Base-by-base conservation (phyloP, 2,888 invertebrate species). In the Caenorhabditis parvicauda region DNA sequence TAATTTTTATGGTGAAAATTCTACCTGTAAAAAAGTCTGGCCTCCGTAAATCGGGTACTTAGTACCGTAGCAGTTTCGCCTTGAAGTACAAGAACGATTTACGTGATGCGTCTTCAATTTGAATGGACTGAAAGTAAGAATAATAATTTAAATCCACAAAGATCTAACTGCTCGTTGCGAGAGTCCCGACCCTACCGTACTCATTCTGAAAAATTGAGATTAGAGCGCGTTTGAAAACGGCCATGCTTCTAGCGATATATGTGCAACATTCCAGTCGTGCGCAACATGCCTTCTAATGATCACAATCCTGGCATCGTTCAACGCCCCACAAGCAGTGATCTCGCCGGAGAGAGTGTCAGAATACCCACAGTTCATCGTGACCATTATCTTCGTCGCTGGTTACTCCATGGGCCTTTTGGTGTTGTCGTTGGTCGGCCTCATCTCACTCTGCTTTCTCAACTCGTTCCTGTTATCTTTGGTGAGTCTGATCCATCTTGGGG, bases 381-480 rank as follows among this genome's bases (percentile, higher is more conserved):
- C 62, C 27, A 43, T 62, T 21, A 43, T 62, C n/a, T 54, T 62
- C 9, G 45, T 62, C 41, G 57, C 57, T 12, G 52, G 51, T 24
- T 62, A 58, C 38, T 42, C 54, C 7, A 58, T 47, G 22, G 56
- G 48, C 19, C 54, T 62, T 4, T 62, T 62, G 38, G 54, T 58
- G 25, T 38, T 62, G 6, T 62, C 57, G 2, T 49, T 62, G 29
- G 29, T 62, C 9, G 62, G 62, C 7, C 53, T 62, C 48, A 37
- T 62, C 21, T 62, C 62, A 38, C 45, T 62, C n/a, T 57, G 57
- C 29, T 57, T 62, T 41, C 52, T 62, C 43, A 62, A 62, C 32
- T 62, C 62, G 12, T 48, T 62, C 38, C 48, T 62, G 12, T 44
- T 62, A 4, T 62, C 53, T 38, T 54, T 62, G 56, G 61, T 61